These are phyloP conservation scores for Apodemus sylvaticus DNA, from an alignment of 2,113 vertebrate genomes.

Conservation along the genomic window DNA sequence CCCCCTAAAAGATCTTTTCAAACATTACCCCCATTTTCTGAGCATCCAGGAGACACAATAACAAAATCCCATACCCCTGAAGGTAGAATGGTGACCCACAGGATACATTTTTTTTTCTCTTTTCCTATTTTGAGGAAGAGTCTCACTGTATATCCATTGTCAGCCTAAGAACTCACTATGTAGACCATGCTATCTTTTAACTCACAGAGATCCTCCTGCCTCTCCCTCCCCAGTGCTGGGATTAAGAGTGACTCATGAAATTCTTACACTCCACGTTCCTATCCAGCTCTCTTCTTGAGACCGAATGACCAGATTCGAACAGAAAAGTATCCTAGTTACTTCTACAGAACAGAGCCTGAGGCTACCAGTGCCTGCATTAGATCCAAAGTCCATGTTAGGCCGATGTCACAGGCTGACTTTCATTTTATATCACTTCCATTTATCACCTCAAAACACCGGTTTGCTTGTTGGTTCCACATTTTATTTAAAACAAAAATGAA, in stretches of 20 bases:
- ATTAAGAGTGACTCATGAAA: background rate
- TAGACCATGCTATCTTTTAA: background rate
- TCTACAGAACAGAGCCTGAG: background rate
- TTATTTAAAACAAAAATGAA: background rate
- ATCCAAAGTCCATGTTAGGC: background rate
- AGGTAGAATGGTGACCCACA: background rate
- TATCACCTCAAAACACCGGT: background rate
- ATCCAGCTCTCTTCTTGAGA: background rate
- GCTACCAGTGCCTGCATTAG: background rate
- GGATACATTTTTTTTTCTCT: background rate
- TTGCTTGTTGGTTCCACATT: background rate
- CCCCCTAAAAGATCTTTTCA: conserved; percentile 22
- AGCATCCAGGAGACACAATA: background rate
- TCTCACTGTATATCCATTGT: background rate
- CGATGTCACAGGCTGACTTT: background rate
- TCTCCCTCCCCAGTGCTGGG: background rate
- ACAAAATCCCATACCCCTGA: background rate
- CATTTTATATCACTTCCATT: background rate
- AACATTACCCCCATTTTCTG: conserved; percentile 8
- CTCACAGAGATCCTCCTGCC: background rate
- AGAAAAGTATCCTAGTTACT: background rate
- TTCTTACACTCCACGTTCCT: background rate
- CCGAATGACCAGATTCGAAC: background rate
- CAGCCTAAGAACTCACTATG: background rate
- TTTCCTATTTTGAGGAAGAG: background rate